phyloP scores from a whole-genome alignment of 2,113 vertebrate genomes.

The Boulengeromyrus knoepffleri region DNA sequence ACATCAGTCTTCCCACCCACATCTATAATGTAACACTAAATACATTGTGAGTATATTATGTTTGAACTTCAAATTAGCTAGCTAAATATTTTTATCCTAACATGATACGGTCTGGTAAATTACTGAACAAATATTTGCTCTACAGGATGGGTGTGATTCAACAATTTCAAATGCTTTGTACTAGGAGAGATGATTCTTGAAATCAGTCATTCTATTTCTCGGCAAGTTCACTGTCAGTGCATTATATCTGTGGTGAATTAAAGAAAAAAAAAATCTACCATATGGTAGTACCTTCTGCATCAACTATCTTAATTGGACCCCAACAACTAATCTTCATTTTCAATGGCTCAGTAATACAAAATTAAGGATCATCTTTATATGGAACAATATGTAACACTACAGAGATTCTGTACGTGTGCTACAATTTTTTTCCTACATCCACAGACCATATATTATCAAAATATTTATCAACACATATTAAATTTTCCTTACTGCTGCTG shows the following conservation, averaged over 20 bases:
- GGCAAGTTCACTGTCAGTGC: conserved; percentile 38
- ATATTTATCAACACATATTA: background rate
- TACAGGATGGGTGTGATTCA: background rate
- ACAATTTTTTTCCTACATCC: background rate
- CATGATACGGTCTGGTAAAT: background rate
- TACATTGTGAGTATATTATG: background rate
- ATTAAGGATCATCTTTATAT: conserved; percentile 8
- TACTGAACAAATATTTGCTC: background rate
- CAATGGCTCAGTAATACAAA: background rate
- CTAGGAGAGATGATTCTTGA: background rate
- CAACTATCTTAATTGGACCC: conserved; percentile 57
- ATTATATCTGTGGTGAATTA: conserved; percentile 44
- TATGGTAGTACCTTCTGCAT: conserved; percentile 66
- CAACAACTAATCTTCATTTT: conserved; percentile 40
- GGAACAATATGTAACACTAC: background rate
- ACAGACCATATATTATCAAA: background rate
- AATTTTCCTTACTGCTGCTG: background rate
- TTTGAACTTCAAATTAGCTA: background rate
- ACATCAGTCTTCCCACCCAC: background rate
- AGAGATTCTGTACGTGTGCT: background rate
- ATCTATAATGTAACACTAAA: background rate
- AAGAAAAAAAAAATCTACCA: conserved; percentile 51
- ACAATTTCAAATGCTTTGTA: background rate
- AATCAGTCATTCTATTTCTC: background rate
- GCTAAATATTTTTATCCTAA: background rate